Base-by-base conservation (phyloP, 1,140 invertebrate genomes). In the Heliothis subflexa region DNA sequence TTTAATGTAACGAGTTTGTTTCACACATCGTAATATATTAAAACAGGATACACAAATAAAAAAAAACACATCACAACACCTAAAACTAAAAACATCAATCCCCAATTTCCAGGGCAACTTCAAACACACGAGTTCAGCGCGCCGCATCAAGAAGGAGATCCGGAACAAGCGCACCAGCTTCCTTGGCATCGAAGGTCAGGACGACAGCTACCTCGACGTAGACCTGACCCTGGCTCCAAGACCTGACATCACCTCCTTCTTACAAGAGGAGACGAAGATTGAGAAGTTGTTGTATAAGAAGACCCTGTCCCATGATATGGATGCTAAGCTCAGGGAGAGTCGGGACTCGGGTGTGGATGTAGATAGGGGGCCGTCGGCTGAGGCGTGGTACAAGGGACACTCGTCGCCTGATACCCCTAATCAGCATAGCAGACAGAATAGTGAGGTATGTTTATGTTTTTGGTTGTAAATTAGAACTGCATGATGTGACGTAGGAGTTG, bases 111-210 rank as follows among this genome's bases (percentile, higher is more conserved):
- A 95, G 94, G 94, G 92, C 70, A 96, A 96, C 61, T 95, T 97
- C 66, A 97, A 96, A 84, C 95, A 97, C 76, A 95, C 97, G 62
- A 98, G 97, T 85, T 98, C 97, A 1, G 97, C 97, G 0, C 97
- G 97, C 74, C 96, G 97, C 73, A 98, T 98, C 71, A 98, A 98
- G 85, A 98, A 98, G 87, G 98, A 98, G 89, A 95, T 98, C 28
- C 95, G 97, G 11, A 97, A 97, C 84, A 97, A 98, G 84, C 96
- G 98, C 10, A 98, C 97, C 21, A 97, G 97, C 91, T 98, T 98
- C 87, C 94, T 98, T 16, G 98, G 98, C 47, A 96, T 98, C 81
- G 97, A 98, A 85, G 97, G 96, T 76, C 96, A 97, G 52, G 96
- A 97, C 83, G 96, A 96, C 75, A 96, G 91, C 83, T 96, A 96